Base-by-base conservation (phyloP, 23 tunicate genomes). In the Botrylloides violaceus region DNA sequence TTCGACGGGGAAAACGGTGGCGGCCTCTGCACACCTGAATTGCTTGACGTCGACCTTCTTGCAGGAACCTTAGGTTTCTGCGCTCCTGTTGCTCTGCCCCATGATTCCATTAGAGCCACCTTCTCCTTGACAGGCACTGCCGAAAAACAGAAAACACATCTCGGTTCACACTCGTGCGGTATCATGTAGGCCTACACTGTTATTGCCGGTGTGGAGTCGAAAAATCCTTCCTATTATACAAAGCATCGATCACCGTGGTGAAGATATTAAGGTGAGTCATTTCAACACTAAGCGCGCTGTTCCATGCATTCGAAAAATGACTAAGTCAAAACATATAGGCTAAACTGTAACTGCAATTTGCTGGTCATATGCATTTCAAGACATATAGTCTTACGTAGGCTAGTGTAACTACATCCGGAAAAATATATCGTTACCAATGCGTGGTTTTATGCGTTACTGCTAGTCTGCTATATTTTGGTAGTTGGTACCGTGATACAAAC, bases 111-210 rank as follows among this genome's bases (percentile, higher is more conserved):
- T 2, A 68, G 37, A 9, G 74, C 74, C 27, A 68, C 74, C 37
- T 68, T 68, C 29, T 68, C 74, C 74, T 43, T 68, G 74, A 68
- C 74, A 27, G 74, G 74, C 58, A 68, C 74, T 68, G 74, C 36
- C 20, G 35, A 63, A 63, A 63, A 63, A 63, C 70, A 63, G 33
- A 63, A 3, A 29, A 63, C 23, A 63, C 70, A 63, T 63, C 70
- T 28, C 53, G 53, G 53, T 43, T 7, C 9, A 15, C 53, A 43
- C 53, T 43, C 53, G 53, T 43, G 53, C 53, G 53, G 53, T 43
- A 43, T 43, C 53, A 43, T 43, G 15, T 7, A 43, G 53, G 18
- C 55, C 12, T 18, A 47, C 55, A 47, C 18, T 18, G 55, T 12
- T 47, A 47, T 9, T 23, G 62, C 62, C 62, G 26, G 62, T 9